A percentile compares a stretch with the other conserved stretches of the same genome.
These are phyloP conservation scores for Griposia aprilina DNA, from an alignment of 2,888 invertebrate species.

Conservation along the genomic window DNA sequence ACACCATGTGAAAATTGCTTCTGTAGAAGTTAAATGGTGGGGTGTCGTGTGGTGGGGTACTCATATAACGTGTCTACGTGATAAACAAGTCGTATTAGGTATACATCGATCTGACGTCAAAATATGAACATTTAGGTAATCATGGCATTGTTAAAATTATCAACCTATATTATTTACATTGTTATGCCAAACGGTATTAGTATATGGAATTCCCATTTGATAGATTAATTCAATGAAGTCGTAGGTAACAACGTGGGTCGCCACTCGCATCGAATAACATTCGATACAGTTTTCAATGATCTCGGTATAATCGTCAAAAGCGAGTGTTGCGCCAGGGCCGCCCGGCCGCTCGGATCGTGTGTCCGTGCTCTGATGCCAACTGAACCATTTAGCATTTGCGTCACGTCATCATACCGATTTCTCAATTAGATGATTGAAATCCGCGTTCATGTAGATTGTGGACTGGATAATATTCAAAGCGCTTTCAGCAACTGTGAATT, in stretches of 20 bases:
- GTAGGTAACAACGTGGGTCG: constrained; percentile 24
- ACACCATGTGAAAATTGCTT: constrained; percentile 41
- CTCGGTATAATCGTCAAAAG: constrained; percentile 37
- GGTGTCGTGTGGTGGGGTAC: constrained; percentile 17
- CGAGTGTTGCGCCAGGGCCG: constrained; percentile 46
- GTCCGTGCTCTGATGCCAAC: constrained; percentile 51
- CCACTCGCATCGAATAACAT: constrained; percentile 22
- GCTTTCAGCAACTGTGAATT: constrained; percentile 23
- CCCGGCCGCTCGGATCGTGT: constrained; percentile 45
- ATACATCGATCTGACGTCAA: background rate
- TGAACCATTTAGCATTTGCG: constrained; percentile 63
- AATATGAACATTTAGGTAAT: constrained; percentile 27
- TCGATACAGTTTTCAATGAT: constrained; percentile 53
- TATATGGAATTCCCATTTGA: constrained; percentile 40
- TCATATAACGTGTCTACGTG: constrained; percentile 14
- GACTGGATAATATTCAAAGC: constrained; percentile 19
- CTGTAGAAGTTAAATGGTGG: constrained; percentile 35
- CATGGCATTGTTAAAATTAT: constrained; percentile 48
- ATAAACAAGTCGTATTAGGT: constrained; percentile 4
- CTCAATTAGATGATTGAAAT: constrained; percentile 62
- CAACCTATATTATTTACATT: constrained; percentile 30
- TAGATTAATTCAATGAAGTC: constrained; percentile 39
- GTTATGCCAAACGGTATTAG: constrained; percentile 17
- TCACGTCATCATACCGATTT: constrained; percentile 60
- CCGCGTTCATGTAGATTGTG: constrained; percentile 15